A percentile compares a stretch with the other conserved stretches of the same genome.
Conservation (phyloP, 2,797 vertebrate species). For the Macropus fuliginosus region DNA sequence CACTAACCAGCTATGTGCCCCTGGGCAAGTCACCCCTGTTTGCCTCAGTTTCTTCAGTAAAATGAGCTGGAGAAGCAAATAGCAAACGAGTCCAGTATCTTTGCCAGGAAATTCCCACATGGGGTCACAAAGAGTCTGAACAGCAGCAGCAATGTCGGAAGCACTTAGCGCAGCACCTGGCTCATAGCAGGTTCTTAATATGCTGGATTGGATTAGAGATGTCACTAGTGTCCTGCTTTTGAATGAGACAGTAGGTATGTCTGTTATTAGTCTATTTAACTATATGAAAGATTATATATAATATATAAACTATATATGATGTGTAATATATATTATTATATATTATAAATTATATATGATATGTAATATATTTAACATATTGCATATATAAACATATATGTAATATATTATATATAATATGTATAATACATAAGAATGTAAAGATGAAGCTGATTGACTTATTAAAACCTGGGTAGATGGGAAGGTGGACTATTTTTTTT, state of each 20-base stretch:
- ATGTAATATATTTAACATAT: too few species aligned
- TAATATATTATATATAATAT: neutral
- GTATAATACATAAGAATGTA: neutral
- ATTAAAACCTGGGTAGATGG: neutral
- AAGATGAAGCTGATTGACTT: neutral
- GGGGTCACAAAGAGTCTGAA: too few species aligned
- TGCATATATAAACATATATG: too few species aligned
- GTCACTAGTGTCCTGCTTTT: neutral
- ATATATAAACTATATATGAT: too few species aligned
- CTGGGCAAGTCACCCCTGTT: too few species aligned
- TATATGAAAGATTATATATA: neutral
- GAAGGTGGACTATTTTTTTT: neutral
- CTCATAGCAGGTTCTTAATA: neutral
- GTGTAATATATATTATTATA: too few species aligned
- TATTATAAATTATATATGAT: too few species aligned
- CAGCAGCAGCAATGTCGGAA: neutral
- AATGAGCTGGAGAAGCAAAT: too few species aligned
- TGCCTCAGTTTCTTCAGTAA: too few species aligned
- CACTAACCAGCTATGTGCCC: too few species aligned
- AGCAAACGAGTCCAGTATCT: too few species aligned
- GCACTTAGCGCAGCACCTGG: neutral
- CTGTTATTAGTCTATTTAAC: neutral
- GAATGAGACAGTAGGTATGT: neutral
- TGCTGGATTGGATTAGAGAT: neutral
- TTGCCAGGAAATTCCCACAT: too few species aligned